Conservation (phyloP, 2,113 vertebrate genomes). For the Paralichthys olivaceus region DNA sequence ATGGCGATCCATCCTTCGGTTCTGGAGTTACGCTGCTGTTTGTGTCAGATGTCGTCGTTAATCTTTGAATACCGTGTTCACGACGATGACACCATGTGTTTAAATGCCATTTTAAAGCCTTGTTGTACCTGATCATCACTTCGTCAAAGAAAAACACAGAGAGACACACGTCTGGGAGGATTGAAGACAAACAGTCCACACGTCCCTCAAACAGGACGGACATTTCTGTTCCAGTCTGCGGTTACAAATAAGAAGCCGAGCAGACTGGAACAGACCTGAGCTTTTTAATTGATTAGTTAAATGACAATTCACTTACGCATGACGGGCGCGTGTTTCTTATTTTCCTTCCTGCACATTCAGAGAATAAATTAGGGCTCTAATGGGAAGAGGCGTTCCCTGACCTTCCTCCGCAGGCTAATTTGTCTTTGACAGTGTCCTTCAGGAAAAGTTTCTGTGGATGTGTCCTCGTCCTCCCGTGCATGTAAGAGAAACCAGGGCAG, state of each 20-base stretch:
- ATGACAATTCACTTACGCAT: constrained; percentile 56
- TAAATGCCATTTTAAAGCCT: neutral
- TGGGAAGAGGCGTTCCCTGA: constrained; percentile 66
- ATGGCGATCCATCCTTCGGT: no score
- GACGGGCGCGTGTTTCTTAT: constrained; percentile 65
- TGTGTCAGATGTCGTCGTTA: no score
- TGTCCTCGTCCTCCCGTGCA: neutral
- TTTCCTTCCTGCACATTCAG: constrained; percentile 32
- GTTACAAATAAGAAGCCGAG: constrained; percentile 2
- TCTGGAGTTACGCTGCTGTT: no score
- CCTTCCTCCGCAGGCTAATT: constrained; percentile 42
- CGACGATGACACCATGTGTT: no score
- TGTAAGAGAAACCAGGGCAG: neutral
- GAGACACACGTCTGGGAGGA: no score
- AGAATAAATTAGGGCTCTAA: constrained; percentile 60
- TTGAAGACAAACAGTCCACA: no score
- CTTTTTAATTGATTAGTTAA: constrained; percentile 33
- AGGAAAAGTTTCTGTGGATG: constrained; percentile 48
- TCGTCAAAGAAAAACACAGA: no score
- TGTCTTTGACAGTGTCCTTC: constrained; percentile 61
- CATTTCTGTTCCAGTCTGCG: neutral
- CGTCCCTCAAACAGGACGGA: neutral
- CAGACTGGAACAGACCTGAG: constrained; percentile 21
- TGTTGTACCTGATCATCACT: no score
- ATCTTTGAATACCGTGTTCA: no score